These are phyloP conservation scores for Clarias macrocephalus DNA, from an alignment of 2,113 vertebrate species.

Conservation along the genomic window DNA sequence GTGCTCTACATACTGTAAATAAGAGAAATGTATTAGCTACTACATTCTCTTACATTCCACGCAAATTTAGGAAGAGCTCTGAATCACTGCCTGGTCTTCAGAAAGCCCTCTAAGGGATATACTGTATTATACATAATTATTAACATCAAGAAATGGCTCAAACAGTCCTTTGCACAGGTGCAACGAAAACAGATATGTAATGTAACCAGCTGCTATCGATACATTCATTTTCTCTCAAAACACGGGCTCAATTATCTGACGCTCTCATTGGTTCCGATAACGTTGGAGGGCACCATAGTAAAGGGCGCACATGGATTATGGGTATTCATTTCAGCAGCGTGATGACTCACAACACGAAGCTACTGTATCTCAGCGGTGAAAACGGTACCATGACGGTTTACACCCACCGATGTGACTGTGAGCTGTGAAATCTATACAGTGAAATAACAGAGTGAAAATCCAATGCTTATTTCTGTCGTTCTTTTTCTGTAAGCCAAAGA, in stretches of 20 bases:
- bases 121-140: too few relatives aligned
- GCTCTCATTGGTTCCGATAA: neutral
- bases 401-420: conserved; percentile 11
- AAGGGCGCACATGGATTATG: neutral
- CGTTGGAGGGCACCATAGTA: neutral
- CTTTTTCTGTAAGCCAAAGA: conserved; percentile 12
- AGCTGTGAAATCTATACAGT: conserved; percentile 21
- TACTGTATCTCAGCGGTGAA: conserved; percentile 5
- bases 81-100: too few relatives aligned
- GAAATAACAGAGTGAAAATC: conserved; percentile 29
- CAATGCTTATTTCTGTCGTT: conserved; percentile 11
- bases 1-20: too few relatives aligned
- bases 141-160: too few relatives aligned
- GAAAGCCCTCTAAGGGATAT: too few relatives aligned
- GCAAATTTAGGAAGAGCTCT: too few relatives aligned
- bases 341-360: conserved; percentile 14
- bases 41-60: too few relatives aligned
- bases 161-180: neutral
- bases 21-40: too few relatives aligned
- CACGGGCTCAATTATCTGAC: neutral
- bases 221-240: neutral
- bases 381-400: conserved; percentile 16
- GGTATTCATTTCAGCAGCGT: neutral
- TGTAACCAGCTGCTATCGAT: neutral
- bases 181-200: neutral